Percentiles rank a stretch among this genome's conserved stretches.
phyloP scores from a whole-genome alignment of 2,113 vertebrate species.

The Corynorhinus townsendii region DNA sequence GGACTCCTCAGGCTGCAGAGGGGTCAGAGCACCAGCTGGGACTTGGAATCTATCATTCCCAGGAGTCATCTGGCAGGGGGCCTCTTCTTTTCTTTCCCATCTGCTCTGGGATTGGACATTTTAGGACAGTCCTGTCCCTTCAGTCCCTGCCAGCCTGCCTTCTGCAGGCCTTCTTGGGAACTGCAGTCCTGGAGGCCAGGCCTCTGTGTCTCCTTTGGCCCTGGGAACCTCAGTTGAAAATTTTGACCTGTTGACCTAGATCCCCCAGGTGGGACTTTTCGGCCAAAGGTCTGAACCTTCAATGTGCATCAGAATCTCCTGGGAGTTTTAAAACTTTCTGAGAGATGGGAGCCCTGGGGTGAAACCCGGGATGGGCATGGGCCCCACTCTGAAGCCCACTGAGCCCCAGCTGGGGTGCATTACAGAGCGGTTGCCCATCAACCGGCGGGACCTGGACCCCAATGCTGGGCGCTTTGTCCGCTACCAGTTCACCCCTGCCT shows the following conservation, averaged over 20 bases:
- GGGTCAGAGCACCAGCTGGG: not conserved
- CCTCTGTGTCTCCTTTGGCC: not conserved
- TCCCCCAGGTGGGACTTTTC: not conserved
- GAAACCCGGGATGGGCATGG: conserved; percentile 1
- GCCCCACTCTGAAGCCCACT: conserved; percentile 34
- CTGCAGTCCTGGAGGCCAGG: not conserved
- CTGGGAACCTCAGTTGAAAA: not conserved
- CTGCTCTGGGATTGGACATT: conserved; percentile 13
- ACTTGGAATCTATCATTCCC: not conserved
- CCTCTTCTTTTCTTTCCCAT: not conserved
- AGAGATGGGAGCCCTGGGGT: not conserved
- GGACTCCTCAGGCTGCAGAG: not conserved
- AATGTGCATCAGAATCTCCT: not conserved
- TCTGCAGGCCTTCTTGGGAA: conserved; percentile 20
- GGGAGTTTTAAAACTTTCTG: not conserved
- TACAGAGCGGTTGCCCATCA: conserved; percentile 85
- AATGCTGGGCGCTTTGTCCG: conserved; percentile 96
- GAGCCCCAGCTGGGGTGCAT: conserved; percentile 52
- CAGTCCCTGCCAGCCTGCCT: not conserved
- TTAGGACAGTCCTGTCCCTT: not conserved
- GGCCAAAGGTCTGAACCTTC: not conserved
- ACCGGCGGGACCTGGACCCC: conserved; percentile 90
- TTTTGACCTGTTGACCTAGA: not conserved
- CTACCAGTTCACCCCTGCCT: conserved; percentile 98
- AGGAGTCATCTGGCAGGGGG: not conserved